Base-by-base conservation (phyloP, 2,797 vertebrate genomes). In the Paramormyrops hopkinsi region DNA sequence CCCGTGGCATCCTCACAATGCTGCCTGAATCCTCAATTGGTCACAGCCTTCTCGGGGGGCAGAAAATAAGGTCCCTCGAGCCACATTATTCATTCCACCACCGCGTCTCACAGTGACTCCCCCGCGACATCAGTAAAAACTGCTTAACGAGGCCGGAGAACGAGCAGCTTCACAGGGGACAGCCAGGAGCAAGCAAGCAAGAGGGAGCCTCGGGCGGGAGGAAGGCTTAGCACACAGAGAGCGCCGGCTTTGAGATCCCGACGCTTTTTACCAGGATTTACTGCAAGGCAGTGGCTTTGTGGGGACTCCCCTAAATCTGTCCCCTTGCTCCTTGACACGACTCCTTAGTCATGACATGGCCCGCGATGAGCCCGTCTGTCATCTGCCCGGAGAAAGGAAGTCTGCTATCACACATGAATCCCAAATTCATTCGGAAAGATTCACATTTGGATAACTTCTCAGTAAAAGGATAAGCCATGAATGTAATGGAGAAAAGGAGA, bases 311-410 rank as follows among this genome's bases (percentile, higher is more conserved):
- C 76, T 46, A 79, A 79, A 79, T 46, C 76, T 79, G 76, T 41
- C 17, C 76, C 41, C 37, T 46, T 79, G 76, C 46, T 41, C 41
- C 41, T 79, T 79, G 17, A 79, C 76, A 79, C 19, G 76, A 79
- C 76, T 79, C 76, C 76, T 79, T 79, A 41, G 76, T 79, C 76
- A 46, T 79, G 76, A 79, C 37, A 46, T n/a, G 6, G 11, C 76
- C 76, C 76, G 46, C 17, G 76, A 29, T 46, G 76, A 79, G 37
- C 19, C 37, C 19, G 29, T 51, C 14, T 33, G 54, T 87, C 85
- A 86, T 92, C 69, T 88, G 86, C 90, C 53, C 89, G 79, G 44
- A 53, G 88, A 65, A 90, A 3, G 87, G 41, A 50, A 85, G 48
- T 76, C 51, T 59, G 83, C 76, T 83, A 14, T 83, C 51, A 50